Evolutionary conservation across 2,113 vertebrate species (phyloP).

Genomic region (Jaculus jaculus): DNA sequence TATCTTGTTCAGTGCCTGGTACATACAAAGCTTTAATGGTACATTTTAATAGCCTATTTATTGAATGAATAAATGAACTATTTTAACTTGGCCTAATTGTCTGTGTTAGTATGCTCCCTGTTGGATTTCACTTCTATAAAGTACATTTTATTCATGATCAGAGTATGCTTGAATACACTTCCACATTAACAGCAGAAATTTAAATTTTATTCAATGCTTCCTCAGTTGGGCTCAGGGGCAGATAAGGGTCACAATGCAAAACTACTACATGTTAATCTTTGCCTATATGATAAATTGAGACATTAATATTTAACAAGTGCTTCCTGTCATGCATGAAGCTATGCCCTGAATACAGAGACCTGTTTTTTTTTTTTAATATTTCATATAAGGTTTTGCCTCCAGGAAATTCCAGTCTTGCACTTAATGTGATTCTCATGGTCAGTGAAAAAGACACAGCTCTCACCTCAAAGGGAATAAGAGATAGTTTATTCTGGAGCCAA

Average conservation of each 20-base stretch:
- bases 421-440: not conserved
- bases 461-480: too few species aligned
- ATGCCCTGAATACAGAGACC: not conserved
- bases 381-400: not conserved
- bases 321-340: not conserved
- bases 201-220: constrained; percentile 40
- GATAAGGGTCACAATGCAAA: not conserved
- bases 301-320: constrained; percentile 40
- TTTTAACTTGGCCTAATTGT: constrained; percentile 35
- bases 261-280: not conserved
- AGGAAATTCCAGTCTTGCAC: not conserved
- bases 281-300: not conserved
- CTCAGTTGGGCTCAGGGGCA: not conserved
- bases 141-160: not conserved
- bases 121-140: not conserved
- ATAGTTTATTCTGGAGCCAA: too few species aligned
- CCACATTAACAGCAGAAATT: constrained; percentile 36
- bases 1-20: not conserved
- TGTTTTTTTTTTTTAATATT: too few species aligned
- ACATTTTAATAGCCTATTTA: not conserved
- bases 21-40: not conserved
- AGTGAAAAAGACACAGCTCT: too few species aligned
- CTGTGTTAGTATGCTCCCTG: constrained; percentile 10
- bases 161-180: constrained; percentile 13
- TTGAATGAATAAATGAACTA: constrained; percentile 32